These are phyloP conservation scores for Darevskia mixta DNA, from an alignment of 2,797 vertebrate genomes.

Conservation along the genomic window DNA sequence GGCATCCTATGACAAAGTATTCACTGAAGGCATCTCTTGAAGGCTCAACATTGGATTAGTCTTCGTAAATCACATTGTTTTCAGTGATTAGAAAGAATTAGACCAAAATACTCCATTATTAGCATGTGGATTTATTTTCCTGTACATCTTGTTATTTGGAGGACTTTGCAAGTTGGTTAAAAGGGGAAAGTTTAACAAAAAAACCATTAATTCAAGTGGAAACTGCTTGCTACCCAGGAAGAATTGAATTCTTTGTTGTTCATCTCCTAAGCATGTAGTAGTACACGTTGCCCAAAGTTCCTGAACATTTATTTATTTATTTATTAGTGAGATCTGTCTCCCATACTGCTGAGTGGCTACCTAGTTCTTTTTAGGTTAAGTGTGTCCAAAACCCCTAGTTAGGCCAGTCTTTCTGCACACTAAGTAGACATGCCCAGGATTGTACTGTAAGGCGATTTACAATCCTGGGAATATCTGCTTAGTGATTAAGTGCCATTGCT, in stretches of 20 bases:
- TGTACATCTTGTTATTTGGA: conserved; percentile 53
- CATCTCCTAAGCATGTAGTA: conserved; percentile 7
- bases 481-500: too few relatives aligned
- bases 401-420: neutral
- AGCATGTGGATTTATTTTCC: conserved; percentile 45
- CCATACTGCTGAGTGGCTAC: neutral
- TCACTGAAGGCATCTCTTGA: conserved; percentile 26
- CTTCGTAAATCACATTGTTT: conserved; percentile 28
- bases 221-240: conserved; percentile 35
- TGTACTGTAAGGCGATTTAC: too few relatives aligned
- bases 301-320: neutral
- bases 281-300: neutral
- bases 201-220: conserved; percentile 38
- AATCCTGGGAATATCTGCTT: too few relatives aligned
- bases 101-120: neutral
- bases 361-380: neutral
- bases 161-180: conserved; percentile 14
- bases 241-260: neutral
- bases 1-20: conserved; percentile 21
- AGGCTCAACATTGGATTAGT: conserved; percentile 29
- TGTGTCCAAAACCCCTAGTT: neutral
- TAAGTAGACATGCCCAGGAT: neutral
- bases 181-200: conserved; percentile 26
- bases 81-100: conserved; percentile 20
- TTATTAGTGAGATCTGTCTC: neutral